These are phyloP conservation scores for Uria aalge DNA, from an alignment of 2,113 vertebrate genomes.

Conservation along the genomic window DNA sequence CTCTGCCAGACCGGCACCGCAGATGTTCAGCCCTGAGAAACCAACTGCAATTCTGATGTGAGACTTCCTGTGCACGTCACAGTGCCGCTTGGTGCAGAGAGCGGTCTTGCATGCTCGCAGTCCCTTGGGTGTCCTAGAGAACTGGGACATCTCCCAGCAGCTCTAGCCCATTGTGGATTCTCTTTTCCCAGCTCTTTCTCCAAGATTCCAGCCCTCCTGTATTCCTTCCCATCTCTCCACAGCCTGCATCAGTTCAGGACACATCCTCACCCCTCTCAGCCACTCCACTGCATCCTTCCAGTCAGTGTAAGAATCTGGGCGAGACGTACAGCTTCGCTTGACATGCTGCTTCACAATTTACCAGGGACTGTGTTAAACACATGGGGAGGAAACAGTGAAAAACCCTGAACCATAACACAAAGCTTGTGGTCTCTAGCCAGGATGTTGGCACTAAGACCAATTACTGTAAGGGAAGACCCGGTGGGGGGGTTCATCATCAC, in stretches of 20 bases:
- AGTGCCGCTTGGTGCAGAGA: not conserved
- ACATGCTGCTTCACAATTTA: accelerated
- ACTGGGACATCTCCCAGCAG: not conserved
- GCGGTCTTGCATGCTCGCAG: not conserved
- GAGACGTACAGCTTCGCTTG: not conserved
- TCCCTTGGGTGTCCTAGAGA: not conserved
- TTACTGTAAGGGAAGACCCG: not conserved
- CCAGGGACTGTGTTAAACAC: not conserved
- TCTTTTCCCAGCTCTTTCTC: not conserved
- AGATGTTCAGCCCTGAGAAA: not conserved
- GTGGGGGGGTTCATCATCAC: not conserved
- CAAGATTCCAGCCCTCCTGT: not conserved
- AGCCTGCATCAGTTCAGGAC: not conserved
- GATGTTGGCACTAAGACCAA: accelerated
- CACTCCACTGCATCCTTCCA: not conserved
- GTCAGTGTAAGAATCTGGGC: not conserved
- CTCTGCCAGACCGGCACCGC: not conserved
- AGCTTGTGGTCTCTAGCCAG: not conserved
- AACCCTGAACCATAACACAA: not conserved
- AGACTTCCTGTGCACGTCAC: not conserved
- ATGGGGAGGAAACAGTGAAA: accelerated
- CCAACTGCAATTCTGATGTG: not conserved
- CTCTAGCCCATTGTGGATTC: not conserved
- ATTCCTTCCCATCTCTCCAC: not conserved
- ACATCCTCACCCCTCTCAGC: not conserved